A percentile compares a stretch with the other conserved stretches of the same genome.
phyloP scores from a whole-genome alignment of 2,113 vertebrate species.

The Tenrec ecaudatus region DNA sequence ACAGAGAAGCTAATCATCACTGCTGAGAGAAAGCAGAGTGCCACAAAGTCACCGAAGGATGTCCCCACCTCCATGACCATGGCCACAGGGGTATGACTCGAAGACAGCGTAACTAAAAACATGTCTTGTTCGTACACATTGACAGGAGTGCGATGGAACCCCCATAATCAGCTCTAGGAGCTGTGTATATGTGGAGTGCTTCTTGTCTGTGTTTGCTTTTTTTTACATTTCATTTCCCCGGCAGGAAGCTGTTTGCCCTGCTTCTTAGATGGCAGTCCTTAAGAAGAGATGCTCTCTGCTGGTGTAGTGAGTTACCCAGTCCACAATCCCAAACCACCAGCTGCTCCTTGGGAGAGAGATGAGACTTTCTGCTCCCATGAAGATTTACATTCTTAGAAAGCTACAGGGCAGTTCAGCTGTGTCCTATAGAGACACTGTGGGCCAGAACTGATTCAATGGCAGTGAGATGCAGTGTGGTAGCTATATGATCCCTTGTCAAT shows the following conservation, averaged over 20 bases:
- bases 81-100: not conserved
- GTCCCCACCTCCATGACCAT: not conserved
- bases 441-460: too few relatives aligned
- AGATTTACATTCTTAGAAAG: not conserved
- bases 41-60: conserved; percentile 10
- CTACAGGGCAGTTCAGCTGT: too few relatives aligned
- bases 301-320: not conserved
- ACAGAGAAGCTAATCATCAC: conserved; percentile 48
- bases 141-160: too few relatives aligned
- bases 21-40: not conserved
- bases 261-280: conserved; percentile 31
- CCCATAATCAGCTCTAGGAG: not conserved
- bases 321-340: not conserved
- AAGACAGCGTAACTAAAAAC: not conserved
- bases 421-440: too few relatives aligned
- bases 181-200: not conserved
- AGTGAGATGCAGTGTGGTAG: too few relatives aligned
- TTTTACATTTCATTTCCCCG: conserved; percentile 44
- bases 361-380: conserved; percentile 2
- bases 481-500: too few relatives aligned
- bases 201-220: not conserved
- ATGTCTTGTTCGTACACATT: too few relatives aligned
- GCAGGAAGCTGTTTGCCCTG: conserved; percentile 40
- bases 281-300: conserved; percentile 15
- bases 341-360: too few relatives aligned